Evolutionary conservation across 2,888 invertebrate species (phyloP), one percentile per base, ranked within the genome.

Genomic region (Dryomyza anilis): DNA sequence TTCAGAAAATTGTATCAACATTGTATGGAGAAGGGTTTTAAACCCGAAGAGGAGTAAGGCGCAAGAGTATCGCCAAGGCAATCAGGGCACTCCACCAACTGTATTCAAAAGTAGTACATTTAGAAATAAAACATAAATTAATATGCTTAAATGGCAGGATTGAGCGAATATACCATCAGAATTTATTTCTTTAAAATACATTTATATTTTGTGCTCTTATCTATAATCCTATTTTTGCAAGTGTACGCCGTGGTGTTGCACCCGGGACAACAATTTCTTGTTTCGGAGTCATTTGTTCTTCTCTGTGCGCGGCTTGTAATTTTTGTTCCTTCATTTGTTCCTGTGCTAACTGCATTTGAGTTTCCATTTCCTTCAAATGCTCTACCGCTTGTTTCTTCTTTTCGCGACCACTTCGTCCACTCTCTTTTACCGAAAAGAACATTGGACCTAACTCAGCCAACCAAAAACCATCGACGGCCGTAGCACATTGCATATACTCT

Each of bases 401-500:
- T 67, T 95, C 95, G 63, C 91, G 88, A n/a, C 95, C 92, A 16
- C 94, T 91, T 76, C 91, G 89, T 53, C 93, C 93, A 0, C 96
- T 94, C 85, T 98, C 96, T 82, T 95, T 95, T 0, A 95, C 89
- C 0, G 94, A 94, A 86, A 98, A 99, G 87, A 99, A 99, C 98
- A 99, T 99, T 0, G 98, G 98, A 0, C 99, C 99, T 14, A 99
- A 85, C 80, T 99, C 98, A 0, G 99, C 98, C 61, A 99, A 85
- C 99, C 99, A 99, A 69, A 95, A 89, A 0, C 97, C 98, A 83
- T 99, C 99, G 0, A 98, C 99, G 0, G 98, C 94, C 0, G 99
- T 99, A 36, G 99, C 99, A 81, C 98, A 98, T 84, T 99, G 98
- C 98, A 99, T 99, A 84, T 98, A 99, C 84, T 96, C 95, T 82